These are phyloP conservation scores for Radopholus similis DNA, from an alignment of 1,140 invertebrate species.

Conservation along the genomic window DNA sequence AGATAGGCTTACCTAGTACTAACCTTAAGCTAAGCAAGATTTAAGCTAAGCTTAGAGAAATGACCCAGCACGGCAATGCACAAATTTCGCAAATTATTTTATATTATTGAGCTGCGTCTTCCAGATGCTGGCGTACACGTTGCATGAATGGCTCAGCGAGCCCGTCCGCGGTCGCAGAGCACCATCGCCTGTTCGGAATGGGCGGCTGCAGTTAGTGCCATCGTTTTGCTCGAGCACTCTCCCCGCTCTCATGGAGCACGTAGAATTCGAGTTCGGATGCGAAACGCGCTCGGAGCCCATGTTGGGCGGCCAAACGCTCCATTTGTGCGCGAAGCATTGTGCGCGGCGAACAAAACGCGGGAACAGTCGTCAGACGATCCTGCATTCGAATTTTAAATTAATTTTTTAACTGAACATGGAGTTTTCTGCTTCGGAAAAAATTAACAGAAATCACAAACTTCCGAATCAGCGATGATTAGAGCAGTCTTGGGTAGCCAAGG, in stretches of 20 bases:
- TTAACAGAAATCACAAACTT: too few relatives aligned
- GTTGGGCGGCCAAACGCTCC: not conserved
- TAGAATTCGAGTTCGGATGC: slow-evolving; percentile 15
- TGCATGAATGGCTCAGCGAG: slow-evolving; percentile 10
- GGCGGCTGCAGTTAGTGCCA: not conserved
- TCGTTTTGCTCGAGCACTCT: slow-evolving; percentile 4
- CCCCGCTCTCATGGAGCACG: not conserved
- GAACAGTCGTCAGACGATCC: too few relatives aligned
- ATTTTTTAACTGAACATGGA: too few relatives aligned
- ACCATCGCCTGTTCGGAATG: not conserved
- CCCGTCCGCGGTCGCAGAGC: not conserved
- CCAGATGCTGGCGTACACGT: not conserved
- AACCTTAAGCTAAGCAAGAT: too few relatives aligned
- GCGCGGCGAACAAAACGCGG: not conserved
- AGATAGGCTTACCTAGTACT: too few relatives aligned
- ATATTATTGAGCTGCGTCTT: not conserved
- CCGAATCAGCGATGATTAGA: not conserved
- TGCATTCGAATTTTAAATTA: not conserved
- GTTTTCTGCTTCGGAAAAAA: not conserved
- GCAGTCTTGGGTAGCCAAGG: slow-evolving; percentile 1
- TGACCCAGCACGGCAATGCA: too few relatives aligned
- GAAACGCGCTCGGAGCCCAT: not conserved
- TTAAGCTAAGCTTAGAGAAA: too few relatives aligned
- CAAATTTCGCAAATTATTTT: too few relatives aligned
- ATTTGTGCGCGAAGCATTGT: not conserved